phyloP scores from a whole-genome alignment of 2,888 invertebrate species.

The Steinernema scapterisci region DNA sequence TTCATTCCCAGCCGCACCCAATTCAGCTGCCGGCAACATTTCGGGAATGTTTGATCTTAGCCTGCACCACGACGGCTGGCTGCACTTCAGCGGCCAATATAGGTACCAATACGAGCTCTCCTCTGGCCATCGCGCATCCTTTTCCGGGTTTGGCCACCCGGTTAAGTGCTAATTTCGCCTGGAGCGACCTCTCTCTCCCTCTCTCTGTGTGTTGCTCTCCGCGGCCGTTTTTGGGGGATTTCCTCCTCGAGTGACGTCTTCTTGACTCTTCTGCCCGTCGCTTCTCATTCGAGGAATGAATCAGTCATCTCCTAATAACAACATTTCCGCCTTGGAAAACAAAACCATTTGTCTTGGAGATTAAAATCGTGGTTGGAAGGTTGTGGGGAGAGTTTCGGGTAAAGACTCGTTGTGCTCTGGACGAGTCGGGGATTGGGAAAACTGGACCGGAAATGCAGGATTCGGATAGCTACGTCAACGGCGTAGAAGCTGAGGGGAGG shows the following conservation, averaged over 20 bases:
- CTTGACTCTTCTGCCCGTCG: neutral
- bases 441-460: too few species aligned
- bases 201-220: neutral
- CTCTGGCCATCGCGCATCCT: neutral
- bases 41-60: neutral
- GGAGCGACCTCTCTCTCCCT: neutral
- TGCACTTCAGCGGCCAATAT: neutral
- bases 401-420: too few species aligned
- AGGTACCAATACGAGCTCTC: neutral
- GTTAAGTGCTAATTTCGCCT: conserved; percentile 23
- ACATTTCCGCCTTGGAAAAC: too few species aligned
- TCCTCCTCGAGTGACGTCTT: neutral
- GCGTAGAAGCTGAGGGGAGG: too few species aligned
- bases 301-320: too few species aligned
- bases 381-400: too few species aligned
- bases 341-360: too few species aligned
- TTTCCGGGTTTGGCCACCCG: neutral
- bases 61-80: too few species aligned
- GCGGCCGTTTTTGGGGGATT: neutral
- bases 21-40: conserved; percentile 9
- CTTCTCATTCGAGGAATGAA: neutral
- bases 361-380: too few species aligned
- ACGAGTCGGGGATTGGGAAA: too few species aligned
- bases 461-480: too few species aligned
- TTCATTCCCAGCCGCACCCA: neutral